These are phyloP conservation scores for Agelas oroides DNA, from an alignment of 37 sponge, comb jelly and placozoan genomes.

Conservation along the genomic window DNA sequence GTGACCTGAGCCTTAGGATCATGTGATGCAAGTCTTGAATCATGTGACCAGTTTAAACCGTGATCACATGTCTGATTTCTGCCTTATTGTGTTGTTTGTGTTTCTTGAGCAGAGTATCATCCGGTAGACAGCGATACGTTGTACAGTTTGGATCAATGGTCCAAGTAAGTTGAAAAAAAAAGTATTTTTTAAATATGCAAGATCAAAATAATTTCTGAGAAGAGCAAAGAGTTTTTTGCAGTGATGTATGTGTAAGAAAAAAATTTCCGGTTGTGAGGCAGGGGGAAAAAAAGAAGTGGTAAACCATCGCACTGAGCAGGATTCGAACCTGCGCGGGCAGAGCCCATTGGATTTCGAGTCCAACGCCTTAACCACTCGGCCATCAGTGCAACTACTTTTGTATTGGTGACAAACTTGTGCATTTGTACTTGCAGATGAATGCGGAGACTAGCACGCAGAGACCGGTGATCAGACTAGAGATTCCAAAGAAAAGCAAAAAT, in stretches of 20 bases:
- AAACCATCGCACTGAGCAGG: slow-evolving; percentile 98
- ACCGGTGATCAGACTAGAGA: slow-evolving; percentile 71
- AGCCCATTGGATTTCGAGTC: slow-evolving; percentile 99
- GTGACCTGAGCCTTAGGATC: no score
- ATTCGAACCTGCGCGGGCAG: slow-evolving; percentile 99
- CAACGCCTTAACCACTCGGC: slow-evolving; percentile 99
- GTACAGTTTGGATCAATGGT: slow-evolving; percentile 64
- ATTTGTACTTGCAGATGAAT: slow-evolving; percentile 47
- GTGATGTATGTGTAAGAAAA: slow-evolving; percentile 34
- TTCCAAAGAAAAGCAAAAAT: slow-evolving; percentile 32
- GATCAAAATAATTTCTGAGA: no score
- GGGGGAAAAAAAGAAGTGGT: slow-evolving; percentile 56
- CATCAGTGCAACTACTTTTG: slow-evolving; percentile 87
- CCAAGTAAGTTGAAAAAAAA: slow-evolving; percentile 51
- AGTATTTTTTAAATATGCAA: neutral
- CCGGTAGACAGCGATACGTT: slow-evolving; percentile 18
- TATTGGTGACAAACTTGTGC: neutral
- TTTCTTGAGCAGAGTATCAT: slow-evolving; percentile 12
- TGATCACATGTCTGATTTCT: no score
- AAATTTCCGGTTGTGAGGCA: no score
- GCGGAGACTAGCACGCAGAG: slow-evolving; percentile 68
- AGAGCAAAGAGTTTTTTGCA: no score
- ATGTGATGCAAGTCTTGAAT: no score
- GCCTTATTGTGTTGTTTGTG: neutral
- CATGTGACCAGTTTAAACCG: no score